These are phyloP conservation scores for Silurus asotus DNA, from an alignment of 2,113 vertebrate species.

Conservation along the genomic window DNA sequence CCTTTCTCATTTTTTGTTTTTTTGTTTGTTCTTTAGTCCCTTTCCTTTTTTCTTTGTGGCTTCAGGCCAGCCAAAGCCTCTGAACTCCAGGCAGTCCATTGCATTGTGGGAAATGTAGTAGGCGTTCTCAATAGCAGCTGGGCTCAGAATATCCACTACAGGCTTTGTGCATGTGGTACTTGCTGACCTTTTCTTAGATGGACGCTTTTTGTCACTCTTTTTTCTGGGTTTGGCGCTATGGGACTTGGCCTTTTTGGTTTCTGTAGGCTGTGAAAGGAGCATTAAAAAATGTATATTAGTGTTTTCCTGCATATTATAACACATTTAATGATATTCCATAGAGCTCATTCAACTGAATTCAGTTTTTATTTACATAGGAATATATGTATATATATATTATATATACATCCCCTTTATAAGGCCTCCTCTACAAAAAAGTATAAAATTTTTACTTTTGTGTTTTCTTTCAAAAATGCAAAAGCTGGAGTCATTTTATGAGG, in stretches of 20 bases:
- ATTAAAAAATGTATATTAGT: too few relatives aligned
- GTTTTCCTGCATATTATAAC: not conserved
- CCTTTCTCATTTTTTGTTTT: constrained; percentile 52
- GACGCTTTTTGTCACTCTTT: constrained; percentile 57
- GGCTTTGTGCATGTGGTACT: constrained; percentile 58
- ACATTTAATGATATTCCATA: not conserved
- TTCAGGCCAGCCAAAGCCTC: constrained; percentile 79
- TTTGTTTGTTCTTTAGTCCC: constrained; percentile 41
- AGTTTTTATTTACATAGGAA: too few relatives aligned
- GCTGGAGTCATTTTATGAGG: too few relatives aligned
- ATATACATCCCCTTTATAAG: too few relatives aligned
- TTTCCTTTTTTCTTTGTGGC: constrained; percentile 72
- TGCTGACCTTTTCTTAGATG: constrained; percentile 51
- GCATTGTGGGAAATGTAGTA: constrained; percentile 87
- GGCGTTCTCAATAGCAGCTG: constrained; percentile 80
- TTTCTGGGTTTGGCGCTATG: constrained; percentile 58
- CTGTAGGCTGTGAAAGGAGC: constrained; percentile 67
- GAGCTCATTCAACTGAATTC: not conserved
- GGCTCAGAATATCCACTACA: constrained; percentile 76
- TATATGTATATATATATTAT: too few relatives aligned
- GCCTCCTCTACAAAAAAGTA: too few relatives aligned
- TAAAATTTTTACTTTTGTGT: too few relatives aligned
- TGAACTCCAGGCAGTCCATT: constrained; percentile 73
- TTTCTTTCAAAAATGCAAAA: too few relatives aligned
- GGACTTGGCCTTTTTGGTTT: constrained; percentile 68